phyloP scores from a whole-genome alignment of 2,797 vertebrate genomes.

The Eulemur coronatus region DNA sequence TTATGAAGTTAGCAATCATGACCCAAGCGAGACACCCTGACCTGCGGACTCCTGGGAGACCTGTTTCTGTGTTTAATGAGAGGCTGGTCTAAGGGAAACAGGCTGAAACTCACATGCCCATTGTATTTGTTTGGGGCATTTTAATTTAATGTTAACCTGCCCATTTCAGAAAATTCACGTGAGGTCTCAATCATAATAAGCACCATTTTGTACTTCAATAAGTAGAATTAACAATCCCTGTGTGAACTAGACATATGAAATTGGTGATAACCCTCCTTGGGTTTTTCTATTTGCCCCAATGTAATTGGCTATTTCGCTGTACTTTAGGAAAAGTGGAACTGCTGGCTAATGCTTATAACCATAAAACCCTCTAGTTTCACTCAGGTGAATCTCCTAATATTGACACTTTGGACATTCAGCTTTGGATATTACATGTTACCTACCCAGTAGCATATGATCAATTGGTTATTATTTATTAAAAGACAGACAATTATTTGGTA shows the following conservation, averaged over 20 bases:
- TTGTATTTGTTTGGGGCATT: not conserved
- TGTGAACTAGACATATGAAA: constrained; percentile 8
- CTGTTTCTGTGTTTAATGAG: not conserved
- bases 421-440: not conserved
- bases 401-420: not conserved
- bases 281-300: not conserved
- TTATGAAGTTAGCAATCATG: constrained; percentile 33
- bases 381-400: not conserved
- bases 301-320: constrained; percentile 19
- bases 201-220: constrained; percentile 15
- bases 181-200: constrained; percentile 17
- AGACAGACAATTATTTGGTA: not conserved
- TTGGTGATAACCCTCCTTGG: not conserved
- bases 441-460: not conserved
- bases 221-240: not conserved
- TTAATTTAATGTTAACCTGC: constrained; percentile 39
- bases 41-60: not conserved
- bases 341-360: not conserved
- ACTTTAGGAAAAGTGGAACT: constrained; percentile 31
- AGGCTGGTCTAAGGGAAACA: not conserved
- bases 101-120: not conserved
- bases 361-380: not conserved
- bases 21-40: not conserved
- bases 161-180: constrained; percentile 32
- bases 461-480: constrained; percentile 13